These are phyloP conservation scores for Aviceda subcristata DNA, from an alignment of 2,113 vertebrate genomes.

Conservation along the genomic window DNA sequence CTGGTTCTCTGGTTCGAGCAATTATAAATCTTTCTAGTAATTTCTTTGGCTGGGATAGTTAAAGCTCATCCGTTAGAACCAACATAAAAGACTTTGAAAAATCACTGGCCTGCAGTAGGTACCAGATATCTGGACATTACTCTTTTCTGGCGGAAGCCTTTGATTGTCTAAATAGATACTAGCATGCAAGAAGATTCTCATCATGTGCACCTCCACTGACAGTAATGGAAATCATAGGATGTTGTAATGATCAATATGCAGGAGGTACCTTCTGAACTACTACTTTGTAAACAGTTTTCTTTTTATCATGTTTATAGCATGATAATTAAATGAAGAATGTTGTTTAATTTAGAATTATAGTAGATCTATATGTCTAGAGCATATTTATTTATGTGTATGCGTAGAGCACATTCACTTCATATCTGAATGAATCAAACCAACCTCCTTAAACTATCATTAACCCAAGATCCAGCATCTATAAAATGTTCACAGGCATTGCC, in stretches of 20 bases:
- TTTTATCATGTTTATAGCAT: not conserved
- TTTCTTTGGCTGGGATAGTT: not conserved
- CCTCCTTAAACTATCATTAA: not conserved
- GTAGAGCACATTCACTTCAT: not conserved
- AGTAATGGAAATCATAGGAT: not conserved
- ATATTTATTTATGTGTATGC: not conserved
- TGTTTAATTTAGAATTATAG: not conserved
- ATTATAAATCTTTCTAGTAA: not conserved
- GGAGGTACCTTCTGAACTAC: not conserved
- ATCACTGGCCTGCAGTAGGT: not conserved
- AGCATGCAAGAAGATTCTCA: not conserved
- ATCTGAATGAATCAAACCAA: not conserved
- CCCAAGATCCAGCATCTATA: not conserved
- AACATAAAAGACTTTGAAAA: not conserved
- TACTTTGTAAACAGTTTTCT: not conserved
- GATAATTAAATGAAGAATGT: not conserved
- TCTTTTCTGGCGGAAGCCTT: not conserved
- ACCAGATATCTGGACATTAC: not conserved
- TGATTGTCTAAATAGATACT: not conserved
- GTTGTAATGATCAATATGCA: not conserved
- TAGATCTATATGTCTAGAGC: not conserved
- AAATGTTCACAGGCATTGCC: not conserved
- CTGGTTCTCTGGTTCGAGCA: not conserved
- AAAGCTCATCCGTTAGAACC: not conserved
- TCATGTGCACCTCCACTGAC: not conserved